phyloP scores from a whole-genome alignment of 1,140 invertebrate species.

The Drosophila fuyamai region DNA sequence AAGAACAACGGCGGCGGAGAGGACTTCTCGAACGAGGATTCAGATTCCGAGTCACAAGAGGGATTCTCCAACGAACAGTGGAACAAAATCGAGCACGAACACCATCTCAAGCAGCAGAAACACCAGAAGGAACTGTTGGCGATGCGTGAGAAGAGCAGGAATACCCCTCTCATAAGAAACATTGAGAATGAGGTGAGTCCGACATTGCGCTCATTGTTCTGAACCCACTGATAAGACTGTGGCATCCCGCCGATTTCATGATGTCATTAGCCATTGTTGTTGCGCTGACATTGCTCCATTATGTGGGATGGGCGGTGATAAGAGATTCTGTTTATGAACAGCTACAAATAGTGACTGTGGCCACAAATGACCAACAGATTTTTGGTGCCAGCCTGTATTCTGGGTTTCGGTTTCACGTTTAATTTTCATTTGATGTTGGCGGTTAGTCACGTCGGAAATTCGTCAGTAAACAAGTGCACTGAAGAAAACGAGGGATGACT shows the following conservation, averaged over 20 bases:
- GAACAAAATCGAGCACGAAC: conserved; percentile 70
- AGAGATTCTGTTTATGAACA: conserved; percentile 18
- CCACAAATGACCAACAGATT: conserved; percentile 46
- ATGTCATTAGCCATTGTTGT: conserved; percentile 70
- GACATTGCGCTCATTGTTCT: conserved; percentile 64
- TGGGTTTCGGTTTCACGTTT: conserved; percentile 21
- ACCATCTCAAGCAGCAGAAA: conserved; percentile 58
- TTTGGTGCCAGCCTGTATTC: conserved; percentile 6
- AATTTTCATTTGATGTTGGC: conserved; percentile 24
- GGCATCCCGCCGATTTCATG: conserved; percentile 33
- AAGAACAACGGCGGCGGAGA: conserved; percentile 1
- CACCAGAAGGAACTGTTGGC: conserved; percentile 65
- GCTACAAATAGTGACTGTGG: background rate
- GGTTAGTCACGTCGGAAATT: conserved; percentile 32
- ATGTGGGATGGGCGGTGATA: conserved; percentile 17
- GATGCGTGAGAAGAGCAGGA: conserved; percentile 49
- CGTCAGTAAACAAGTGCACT: conserved; percentile 15
- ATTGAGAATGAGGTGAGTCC: conserved; percentile 72
- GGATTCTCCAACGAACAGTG: conserved; percentile 67
- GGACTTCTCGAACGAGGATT: conserved; percentile 27
- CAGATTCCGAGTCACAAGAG: conserved; percentile 27
- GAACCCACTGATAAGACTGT: conserved; percentile 17
- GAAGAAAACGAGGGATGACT: background rate
- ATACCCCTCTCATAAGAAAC: conserved; percentile 59
- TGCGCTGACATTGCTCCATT: conserved; percentile 57